Conservation (phyloP, 2,888 invertebrate species). For the Girardia tigrina region DNA sequence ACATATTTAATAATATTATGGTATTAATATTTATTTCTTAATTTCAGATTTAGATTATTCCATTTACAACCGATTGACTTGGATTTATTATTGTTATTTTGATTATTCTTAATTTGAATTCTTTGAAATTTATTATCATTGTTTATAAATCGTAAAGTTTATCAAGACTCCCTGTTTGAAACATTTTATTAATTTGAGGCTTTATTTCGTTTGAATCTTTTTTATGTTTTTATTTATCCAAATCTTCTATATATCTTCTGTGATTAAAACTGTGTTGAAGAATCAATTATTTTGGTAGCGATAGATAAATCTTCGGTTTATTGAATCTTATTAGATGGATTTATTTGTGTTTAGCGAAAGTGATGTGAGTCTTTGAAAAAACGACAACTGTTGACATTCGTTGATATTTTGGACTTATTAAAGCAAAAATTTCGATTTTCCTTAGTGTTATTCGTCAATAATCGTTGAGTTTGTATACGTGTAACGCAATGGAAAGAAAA, state of each 20-base stretch:
- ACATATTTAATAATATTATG: no score
- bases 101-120: neutral
- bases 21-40: neutral
- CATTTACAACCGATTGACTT: neutral
- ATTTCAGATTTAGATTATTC: conserved; percentile 9
- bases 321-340: no score
- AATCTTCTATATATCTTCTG: conserved; percentile 17
- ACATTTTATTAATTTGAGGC: conserved; percentile 8
- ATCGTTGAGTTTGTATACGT: neutral
- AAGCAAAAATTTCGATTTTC: conserved; percentile 18
- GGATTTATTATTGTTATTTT: conserved; percentile 16
- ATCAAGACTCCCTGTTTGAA: neutral
- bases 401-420: neutral
- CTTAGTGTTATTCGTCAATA: neutral
- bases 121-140: neutral
- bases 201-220: conserved; percentile 19
- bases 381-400: neutral
- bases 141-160: neutral
- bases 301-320: neutral
- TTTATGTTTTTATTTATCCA: conserved; percentile 1
- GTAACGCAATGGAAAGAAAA: neutral
- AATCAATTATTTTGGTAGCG: neutral
- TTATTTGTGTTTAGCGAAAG: no score
- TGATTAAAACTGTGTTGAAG: neutral
- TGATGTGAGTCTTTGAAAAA: no score